Evolutionary conservation across 1,140 invertebrate genomes (phyloP), one percentile per base, ranked within the genome.

Genomic region (Drosophila pseudoananassae): DNA sequence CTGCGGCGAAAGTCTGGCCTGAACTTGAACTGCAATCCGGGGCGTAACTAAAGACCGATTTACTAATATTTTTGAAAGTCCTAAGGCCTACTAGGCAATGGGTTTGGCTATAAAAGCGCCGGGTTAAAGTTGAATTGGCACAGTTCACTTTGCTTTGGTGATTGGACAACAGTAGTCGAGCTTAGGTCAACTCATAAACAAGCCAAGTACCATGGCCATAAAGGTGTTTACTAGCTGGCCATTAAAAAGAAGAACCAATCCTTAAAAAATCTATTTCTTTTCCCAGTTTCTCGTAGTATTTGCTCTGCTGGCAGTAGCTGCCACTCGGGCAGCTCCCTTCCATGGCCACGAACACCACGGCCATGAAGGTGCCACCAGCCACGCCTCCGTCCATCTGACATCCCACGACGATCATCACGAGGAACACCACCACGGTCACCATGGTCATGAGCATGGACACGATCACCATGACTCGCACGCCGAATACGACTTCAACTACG

Each of bases 401-500:
- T 88, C 88, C 8, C 88, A 90, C 36, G 83, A 71, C 10, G 65
- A 47, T n/a, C 58, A 76, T 31, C 74, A 69, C 38, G 65, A 68
- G 50, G 74, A 59, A 9, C 49, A 78, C 14, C 76, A 76, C 6
- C 76, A 87, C 20, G 82, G 74, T 36, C 71, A 84, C 14, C 43
- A 46, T 10, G 59, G 68, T 17, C 69, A 66, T 8, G 64, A 38
- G 0, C 85, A 90, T 8, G 64, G 49, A 0, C 85, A 90, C 20
- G 78, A 83, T 4, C 76, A 76, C 5, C 78, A 90, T 5, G 82
- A 91, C 31, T 82, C 78, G 12, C 84, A 82, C 73, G 78, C 82
- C 47, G 85, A 91, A 33, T 91, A 91, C 36, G 66, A 89, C 14
- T 91, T 91, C 68, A 58, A 58, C 4, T 91, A 91, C 27, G 89